Evolutionary conservation across 2,888 invertebrate species (phyloP).

Genomic region (Nowickia ferox): DNA sequence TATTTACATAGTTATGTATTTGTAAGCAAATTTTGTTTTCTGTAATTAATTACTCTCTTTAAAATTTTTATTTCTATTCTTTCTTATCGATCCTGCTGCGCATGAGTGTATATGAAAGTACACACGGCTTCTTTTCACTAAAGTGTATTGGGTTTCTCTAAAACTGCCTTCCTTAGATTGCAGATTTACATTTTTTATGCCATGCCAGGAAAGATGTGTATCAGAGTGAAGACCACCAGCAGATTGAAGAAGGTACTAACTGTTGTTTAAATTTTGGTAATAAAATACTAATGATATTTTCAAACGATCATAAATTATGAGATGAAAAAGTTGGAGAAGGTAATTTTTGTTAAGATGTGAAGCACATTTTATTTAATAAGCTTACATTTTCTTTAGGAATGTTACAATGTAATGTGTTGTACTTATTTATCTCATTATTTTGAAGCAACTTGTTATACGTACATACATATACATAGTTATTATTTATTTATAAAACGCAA

Average conservation of each 20-base stretch:
- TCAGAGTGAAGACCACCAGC: conserved; percentile 33
- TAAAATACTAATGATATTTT: conserved; percentile 29
- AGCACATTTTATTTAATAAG: background rate
- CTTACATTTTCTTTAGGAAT: background rate
- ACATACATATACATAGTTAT: too few species aligned
- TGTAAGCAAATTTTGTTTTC: background rate
- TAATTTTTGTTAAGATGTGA: background rate
- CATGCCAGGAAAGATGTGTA: background rate
- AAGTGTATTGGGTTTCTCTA: conserved; percentile 6
- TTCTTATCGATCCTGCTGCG: conserved; percentile 39
- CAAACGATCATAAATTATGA: conserved; percentile 18
- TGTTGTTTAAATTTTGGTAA: conserved; percentile 22
- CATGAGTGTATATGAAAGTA: too few species aligned
- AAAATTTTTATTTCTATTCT: conserved; percentile 14
- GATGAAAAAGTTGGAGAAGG: background rate
- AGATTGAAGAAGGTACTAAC: background rate
- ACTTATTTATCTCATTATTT: too few species aligned
- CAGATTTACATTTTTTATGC: conserved; percentile 26
- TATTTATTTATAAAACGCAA: too few species aligned
- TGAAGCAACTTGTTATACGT: too few species aligned
- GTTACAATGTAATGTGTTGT: background rate
- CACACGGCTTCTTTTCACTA: background rate
- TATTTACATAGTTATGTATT: background rate
- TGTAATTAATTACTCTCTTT: conserved; percentile 10
- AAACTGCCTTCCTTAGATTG: conserved; percentile 22